These are phyloP conservation scores for Numenius arquata DNA, from an alignment of 2,113 vertebrate species.

Conservation along the genomic window DNA sequence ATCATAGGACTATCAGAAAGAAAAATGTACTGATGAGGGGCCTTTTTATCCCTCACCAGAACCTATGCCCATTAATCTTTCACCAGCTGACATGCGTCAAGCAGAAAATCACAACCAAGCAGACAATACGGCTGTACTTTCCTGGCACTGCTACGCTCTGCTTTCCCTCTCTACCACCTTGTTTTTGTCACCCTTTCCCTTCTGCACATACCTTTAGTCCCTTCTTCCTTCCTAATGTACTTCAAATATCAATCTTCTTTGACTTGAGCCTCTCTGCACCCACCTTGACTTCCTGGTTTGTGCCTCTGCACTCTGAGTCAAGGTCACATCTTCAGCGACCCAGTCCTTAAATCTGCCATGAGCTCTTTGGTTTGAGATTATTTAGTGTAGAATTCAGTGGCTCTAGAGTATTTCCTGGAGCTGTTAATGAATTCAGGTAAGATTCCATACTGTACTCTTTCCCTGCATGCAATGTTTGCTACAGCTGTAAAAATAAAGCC, in stretches of 20 bases:
- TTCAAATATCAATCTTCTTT: neutral
- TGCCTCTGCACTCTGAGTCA: neutral
- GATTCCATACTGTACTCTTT: neutral
- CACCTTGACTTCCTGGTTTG: neutral
- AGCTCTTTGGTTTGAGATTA: neutral
- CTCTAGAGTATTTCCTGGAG: neutral
- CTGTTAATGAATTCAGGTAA: neutral
- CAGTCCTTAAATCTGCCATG: neutral
- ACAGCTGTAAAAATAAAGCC: neutral
- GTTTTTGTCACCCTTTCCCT: neutral
- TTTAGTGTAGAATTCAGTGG: neutral
- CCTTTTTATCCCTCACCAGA: neutral
- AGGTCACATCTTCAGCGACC: neutral
- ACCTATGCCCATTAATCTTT: neutral
- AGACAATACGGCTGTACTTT: neutral
- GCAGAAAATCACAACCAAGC: neutral
- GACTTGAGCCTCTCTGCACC: neutral
- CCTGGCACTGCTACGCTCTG: neutral
- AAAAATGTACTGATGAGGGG: neutral
- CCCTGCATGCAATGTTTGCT: neutral
- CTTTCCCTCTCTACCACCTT: neutral
- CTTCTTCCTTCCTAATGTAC: neutral
- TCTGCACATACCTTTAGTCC: neutral
- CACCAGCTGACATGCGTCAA: neutral
- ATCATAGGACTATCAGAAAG: neutral